Percentiles rank a stretch among this genome's conserved stretches.
These are phyloP conservation scores for Sthenelais limicola DNA, from an alignment of 2,888 invertebrate species.

Conservation along the genomic window DNA sequence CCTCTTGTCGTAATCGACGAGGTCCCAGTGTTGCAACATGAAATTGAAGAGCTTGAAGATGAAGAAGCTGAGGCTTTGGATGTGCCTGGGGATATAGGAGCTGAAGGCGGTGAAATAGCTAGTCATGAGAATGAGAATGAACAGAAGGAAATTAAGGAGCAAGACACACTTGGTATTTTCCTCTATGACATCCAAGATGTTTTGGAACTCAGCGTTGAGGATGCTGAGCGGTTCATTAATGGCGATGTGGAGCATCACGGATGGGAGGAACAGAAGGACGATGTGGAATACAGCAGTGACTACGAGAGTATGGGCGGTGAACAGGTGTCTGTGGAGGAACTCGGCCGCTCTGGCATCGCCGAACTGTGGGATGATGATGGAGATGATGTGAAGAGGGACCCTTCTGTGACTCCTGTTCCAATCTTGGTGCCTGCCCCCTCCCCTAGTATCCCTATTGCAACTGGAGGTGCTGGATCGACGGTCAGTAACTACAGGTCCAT, in stretches of 20 bases:
- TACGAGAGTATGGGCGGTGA: slow-evolving; percentile 46
- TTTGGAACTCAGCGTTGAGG: slow-evolving; percentile 40
- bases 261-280: neutral
- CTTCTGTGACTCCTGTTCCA: too few species aligned
- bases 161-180: slow-evolving; percentile 33
- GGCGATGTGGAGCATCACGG: neutral
- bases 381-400: neutral
- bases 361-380: slow-evolving; percentile 32
- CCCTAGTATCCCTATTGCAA: too few species aligned
- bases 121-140: neutral
- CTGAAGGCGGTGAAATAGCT: too few species aligned
- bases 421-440: too few species aligned
- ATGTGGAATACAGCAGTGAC: slow-evolving; percentile 42
- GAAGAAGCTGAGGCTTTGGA: too few species aligned
- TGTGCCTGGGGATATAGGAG: too few species aligned
- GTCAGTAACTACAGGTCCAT: slow-evolving; percentile 33
- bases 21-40: too few species aligned
- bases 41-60: too few species aligned
- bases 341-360: slow-evolving; percentile 17
- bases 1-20: neutral
- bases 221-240: slow-evolving; percentile 25
- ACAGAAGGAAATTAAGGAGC: neutral
- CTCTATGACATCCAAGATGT: slow-evolving; percentile 41
- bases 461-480: neutral
- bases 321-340: slow-evolving; percentile 42